These are phyloP conservation scores for Dynastes maya DNA, from an alignment of 2,888 invertebrate genomes.

Conservation along the genomic window DNA sequence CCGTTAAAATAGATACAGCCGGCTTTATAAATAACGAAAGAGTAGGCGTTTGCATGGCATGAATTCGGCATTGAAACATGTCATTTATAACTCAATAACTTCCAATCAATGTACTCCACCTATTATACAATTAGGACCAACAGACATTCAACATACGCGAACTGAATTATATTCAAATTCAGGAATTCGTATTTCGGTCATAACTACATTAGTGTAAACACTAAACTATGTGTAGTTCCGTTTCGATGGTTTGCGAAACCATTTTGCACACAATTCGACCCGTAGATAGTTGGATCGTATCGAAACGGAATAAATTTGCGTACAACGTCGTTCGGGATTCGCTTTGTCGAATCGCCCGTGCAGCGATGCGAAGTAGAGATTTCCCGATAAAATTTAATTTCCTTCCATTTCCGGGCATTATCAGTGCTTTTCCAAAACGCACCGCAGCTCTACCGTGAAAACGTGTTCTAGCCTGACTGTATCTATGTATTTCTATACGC, in stretches of 20 bases:
- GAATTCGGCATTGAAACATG: too few relatives aligned
- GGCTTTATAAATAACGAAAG: too few relatives aligned
- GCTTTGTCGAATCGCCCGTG: not conserved
- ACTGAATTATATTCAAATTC: not conserved
- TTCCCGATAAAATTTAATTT: conserved; percentile 5
- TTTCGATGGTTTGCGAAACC: not conserved
- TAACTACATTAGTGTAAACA: not conserved
- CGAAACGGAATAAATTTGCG: not conserved
- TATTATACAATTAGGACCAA: too few relatives aligned
- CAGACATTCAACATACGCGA: not conserved
- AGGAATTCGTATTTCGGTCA: not conserved
- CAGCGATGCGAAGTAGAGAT: not conserved
- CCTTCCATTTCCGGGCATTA: not conserved
- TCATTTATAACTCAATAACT: too few relatives aligned
- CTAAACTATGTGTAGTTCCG: not conserved
- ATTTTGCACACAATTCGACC: not conserved
- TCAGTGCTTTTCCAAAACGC: not conserved
- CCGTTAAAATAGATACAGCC: too few relatives aligned
- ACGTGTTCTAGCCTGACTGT: too few relatives aligned
- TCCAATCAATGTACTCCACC: too few relatives aligned
- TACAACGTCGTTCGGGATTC: not conserved
- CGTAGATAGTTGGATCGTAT: not conserved
- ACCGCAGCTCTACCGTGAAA: not conserved
- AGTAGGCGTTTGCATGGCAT: too few relatives aligned
- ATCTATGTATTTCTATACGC: not conserved